These are phyloP conservation scores for Poeciliopsis prolifica DNA, from an alignment of 2,113 vertebrate genomes.

Conservation along the genomic window DNA sequence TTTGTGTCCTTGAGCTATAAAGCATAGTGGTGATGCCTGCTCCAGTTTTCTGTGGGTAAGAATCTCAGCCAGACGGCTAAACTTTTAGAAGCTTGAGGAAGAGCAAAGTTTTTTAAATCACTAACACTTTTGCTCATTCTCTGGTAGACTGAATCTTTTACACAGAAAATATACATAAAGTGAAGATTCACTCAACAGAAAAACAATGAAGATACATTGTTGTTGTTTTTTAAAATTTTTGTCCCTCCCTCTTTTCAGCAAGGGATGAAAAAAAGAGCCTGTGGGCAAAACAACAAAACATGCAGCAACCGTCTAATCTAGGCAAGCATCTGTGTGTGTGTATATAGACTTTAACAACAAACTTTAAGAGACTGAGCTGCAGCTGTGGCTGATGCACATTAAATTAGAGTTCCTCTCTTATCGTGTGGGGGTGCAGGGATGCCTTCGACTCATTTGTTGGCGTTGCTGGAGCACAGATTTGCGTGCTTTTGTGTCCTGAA, in stretches of 20 bases:
- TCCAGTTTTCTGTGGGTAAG: constrained; percentile 32
- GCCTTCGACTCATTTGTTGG: constrained; percentile 36
- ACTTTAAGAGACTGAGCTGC: constrained; percentile 13
- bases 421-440: not conserved
- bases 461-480: constrained; percentile 6
- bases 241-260: constrained; percentile 9
- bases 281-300: constrained; percentile 67
- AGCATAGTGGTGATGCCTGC: constrained; percentile 18
- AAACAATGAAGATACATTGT: constrained; percentile 40
- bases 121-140: constrained; percentile 2
- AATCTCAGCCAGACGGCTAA: constrained; percentile 5
- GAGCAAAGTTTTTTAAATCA: constrained; percentile 13
- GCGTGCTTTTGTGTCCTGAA: constrained; percentile 23
- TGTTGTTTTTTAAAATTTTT: not conserved
- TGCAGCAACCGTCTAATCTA: constrained; percentile 51
- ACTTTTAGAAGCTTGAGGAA: constrained; percentile 30
- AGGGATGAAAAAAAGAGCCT: constrained; percentile 55
- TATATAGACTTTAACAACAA: constrained; percentile 10
- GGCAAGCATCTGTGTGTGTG: constrained; percentile 53
- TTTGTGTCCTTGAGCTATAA: constrained; percentile 44
- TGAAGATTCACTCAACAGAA: constrained; percentile 41
- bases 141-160: constrained; percentile 38
- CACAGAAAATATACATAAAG: constrained; percentile 40
- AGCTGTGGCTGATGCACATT: constrained; percentile 44
- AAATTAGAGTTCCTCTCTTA: constrained; percentile 33